A percentile compares a stretch with the other conserved stretches of the same genome.
Evolutionary conservation across 2,797 vertebrate genomes (phyloP).

Genomic region (Gastrophryne carolinensis): DNA sequence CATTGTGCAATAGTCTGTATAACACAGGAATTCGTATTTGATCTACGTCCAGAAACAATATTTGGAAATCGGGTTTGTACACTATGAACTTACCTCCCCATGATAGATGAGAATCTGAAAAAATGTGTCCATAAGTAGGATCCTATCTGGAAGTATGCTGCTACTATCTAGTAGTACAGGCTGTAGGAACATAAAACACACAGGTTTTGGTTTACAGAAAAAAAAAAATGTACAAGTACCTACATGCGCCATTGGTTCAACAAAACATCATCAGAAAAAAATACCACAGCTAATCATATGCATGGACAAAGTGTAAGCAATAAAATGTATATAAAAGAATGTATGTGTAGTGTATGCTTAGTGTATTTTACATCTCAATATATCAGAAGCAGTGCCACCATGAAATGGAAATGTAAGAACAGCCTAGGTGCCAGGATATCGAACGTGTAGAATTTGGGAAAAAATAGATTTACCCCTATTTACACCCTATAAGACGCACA

Average conservation of each 20-base stretch:
- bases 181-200: slow-evolving; percentile 60
- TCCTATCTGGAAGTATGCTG: slow-evolving; percentile 94
- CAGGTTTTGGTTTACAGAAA: background rate
- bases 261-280: no score
- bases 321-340: no score
- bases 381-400: background rate
- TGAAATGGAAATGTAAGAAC: background rate
- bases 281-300: no score
- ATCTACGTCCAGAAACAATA: background rate
- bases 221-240: no score
- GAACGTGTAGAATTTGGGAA: no score
- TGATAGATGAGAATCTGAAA: slow-evolving; percentile 99
- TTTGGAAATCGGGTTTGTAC: background rate
- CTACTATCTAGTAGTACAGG: slow-evolving; percentile 95
- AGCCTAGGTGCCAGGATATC: no score
- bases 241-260: no score
- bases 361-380: no score
- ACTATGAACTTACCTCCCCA: slow-evolving; percentile 80
- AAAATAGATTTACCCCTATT: no score
- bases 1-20: slow-evolving; percentile 91
- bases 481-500: no score
- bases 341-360: no score
- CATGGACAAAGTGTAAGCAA: no score
- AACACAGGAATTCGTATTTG: background rate
- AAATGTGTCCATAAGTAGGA: slow-evolving; percentile 97